Evolutionary conservation across 2,113 vertebrate genomes (phyloP).

Genomic region (Thunnus thynnus): DNA sequence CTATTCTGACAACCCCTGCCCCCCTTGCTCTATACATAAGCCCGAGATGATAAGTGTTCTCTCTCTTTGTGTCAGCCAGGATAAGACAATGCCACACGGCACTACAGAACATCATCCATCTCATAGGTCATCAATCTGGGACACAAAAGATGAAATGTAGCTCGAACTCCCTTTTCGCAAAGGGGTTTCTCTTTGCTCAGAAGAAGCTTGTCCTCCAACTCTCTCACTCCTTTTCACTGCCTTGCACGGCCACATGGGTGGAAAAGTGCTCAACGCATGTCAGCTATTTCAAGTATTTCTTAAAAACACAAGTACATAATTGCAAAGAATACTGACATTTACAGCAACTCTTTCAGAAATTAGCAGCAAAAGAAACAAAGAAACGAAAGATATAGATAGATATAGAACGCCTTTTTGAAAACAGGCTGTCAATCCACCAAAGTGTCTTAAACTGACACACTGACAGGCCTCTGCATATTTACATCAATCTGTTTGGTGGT

Average conservation of each 20-base stretch:
- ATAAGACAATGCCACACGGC: conserved; percentile 84
- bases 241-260: background rate
- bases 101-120: conserved; percentile 86
- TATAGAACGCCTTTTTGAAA: conserved; percentile 5
- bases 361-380: background rate
- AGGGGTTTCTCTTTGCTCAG: conserved; percentile 65
- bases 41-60: conserved; percentile 85
- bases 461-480: conserved; percentile 29
- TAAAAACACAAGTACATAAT: conserved; percentile 3
- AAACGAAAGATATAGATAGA: background rate
- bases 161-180: conserved; percentile 65
- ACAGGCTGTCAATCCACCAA: background rate
- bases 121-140: conserved; percentile 83
- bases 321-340: background rate
- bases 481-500: conserved; percentile 24
- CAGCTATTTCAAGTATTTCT: conserved; percentile 17
- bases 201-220: conserved; percentile 50
- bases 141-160: conserved; percentile 86
- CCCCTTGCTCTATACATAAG: conserved; percentile 80
- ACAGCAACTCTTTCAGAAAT: too few relatives aligned
- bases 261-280: background rate
- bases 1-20: conserved; percentile 75
- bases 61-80: conserved; percentile 75
- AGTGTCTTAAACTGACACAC: background rate
- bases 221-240: conserved; percentile 48